These are phyloP conservation scores for Apis mellifera DNA, from an alignment of 1,140 invertebrate genomes.

Conservation along the genomic window Amel_HAv3.1 CM009933.2:11205001-11205500, in stretches of 20 bases:
- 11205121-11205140: conserved; percentile 55
- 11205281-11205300: conserved; percentile 40
- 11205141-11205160: conserved; percentile 64
- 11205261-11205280: conserved; percentile 54
- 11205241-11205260: conserved; percentile 56
- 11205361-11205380: neutral
- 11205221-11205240: conserved; percentile 50
- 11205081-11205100: conserved; percentile 48
- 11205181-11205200: conserved; percentile 50
- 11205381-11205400: neutral
- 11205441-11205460: conserved; percentile 32
- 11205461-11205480: conserved; percentile 37
- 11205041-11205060: conserved; percentile 30
- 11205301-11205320: neutral
- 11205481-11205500: conserved; percentile 18
- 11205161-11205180: conserved; percentile 64
- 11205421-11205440: conserved; percentile 18
- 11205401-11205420: neutral
- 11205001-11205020: too few species aligned
- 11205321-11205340: conserved; percentile 27
- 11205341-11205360: conserved; percentile 1
- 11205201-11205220: conserved; percentile 62
- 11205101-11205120: conserved; percentile 59
- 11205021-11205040: neutral
- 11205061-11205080: neutral